Evolutionary conservation across 2,888 invertebrate species (phyloP), one percentile per base, ranked within the genome.

Genomic region (Resseliella maxima): DNA sequence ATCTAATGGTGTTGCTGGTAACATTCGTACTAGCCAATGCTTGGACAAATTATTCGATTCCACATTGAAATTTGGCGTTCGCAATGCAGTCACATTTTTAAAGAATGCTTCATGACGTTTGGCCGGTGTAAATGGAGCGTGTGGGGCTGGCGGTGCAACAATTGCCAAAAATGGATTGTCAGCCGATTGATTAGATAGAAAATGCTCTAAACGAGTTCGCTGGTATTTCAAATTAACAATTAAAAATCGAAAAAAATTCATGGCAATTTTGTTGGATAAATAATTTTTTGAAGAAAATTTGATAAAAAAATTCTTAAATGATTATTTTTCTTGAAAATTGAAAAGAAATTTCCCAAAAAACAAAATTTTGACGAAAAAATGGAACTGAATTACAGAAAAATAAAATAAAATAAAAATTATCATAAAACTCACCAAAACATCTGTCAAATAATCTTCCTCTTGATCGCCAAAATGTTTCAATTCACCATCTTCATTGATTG

Each of bases 81-180:
- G 92, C 1, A 94, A 92, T 0, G 93, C 96, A 64, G 92, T 93
- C 0, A 93, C 90, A 85, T 93, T 92, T 0, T 92, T 90, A 90
- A 94, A 98, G 3, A 89, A 90, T 86, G 93, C 92, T 50, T 90
- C 90, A 90, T 97, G 96, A 59, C 96, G 92, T 0, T 93, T 92
- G 0, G 96, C 97, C 3, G 98, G 95, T 0, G 94, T 96, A 90
- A 95, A 97, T 0, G 98, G 98, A 83, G 94, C 94, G 91, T 98
- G 98, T 1, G 96, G 95, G 0, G 98, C 96, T 38, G 98, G 98
- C 0, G 97, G 95, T 0, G 97, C 94, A n/a, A 97, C 89, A 88
- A 96, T 94, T 94, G 97, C 96, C 87, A 98, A 94, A 90, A 98
- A 97, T 0, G 95, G 95, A 24, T 89, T 88, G 0, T 89, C 87